Percentiles rank a stretch among this genome's conserved stretches.
phyloP scores from a whole-genome alignment of 2,797 vertebrate genomes.

The Ptychobarbus kaznakovi region DNA sequence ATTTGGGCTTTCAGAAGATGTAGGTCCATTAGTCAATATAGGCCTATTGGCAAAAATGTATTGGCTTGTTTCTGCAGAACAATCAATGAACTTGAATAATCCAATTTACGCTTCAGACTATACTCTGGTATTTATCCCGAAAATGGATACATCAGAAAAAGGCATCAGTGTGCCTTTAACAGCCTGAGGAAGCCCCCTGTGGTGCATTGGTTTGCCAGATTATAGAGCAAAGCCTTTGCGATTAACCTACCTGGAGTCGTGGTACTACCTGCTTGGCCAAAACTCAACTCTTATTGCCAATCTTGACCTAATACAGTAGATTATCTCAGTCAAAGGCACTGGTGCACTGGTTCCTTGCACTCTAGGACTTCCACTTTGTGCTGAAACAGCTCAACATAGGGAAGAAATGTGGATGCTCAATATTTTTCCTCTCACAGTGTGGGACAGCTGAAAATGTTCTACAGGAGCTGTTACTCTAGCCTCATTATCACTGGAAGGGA shows the following conservation, averaged over 20 bases:
- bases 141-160: not conserved
- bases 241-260: not conserved
- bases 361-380: not conserved
- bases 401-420: not conserved
- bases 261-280: not conserved
- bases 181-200: not conserved
- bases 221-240: not conserved
- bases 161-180: not conserved
- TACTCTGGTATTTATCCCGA: not conserved
- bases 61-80: slow-evolving; percentile 2
- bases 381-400: not conserved
- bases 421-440: not conserved
- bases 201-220: not conserved
- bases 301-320: not conserved
- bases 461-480: slow-evolving; percentile 7
- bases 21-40: slow-evolving; percentile 12
- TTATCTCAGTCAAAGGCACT: not conserved
- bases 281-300: not conserved
- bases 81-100: slow-evolving; percentile 4
- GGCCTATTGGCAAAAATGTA: not conserved
- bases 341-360: not conserved
- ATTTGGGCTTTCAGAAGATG: slow-evolving; percentile 8
- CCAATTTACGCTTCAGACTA: not conserved
- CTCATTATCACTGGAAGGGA: not conserved
- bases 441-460: not conserved